Evolutionary conservation across 2,888 invertebrate genomes (phyloP).

Genomic region (Drosophila cyrtoloma): DNA sequence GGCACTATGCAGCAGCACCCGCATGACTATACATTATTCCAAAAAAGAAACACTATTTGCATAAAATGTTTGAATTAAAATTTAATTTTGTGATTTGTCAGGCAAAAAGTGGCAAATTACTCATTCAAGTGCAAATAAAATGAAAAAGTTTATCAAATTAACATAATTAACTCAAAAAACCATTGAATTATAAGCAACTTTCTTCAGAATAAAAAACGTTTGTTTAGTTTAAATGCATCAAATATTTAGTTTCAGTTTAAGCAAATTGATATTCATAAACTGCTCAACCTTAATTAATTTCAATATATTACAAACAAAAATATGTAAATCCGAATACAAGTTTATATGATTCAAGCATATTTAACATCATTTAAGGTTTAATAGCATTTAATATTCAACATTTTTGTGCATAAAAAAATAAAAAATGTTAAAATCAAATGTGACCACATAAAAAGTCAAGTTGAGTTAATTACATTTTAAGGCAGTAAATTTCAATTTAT

Average conservation of each 20-base stretch:
- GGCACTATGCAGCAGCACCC: slow-evolving; percentile 9
- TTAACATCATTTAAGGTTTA: background rate
- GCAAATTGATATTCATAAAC: background rate
- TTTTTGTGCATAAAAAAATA: background rate
- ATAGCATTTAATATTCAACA: background rate
- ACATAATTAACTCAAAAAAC: background rate
- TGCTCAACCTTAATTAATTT: background rate
- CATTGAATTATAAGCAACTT: background rate
- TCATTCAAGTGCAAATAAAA: background rate
- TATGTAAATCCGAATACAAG: background rate
- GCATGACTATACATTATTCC: slow-evolving; percentile 5
- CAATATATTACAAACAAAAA: background rate
- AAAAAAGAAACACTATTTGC: slow-evolving; percentile 13
- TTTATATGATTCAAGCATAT: background rate
- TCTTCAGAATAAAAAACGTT: background rate
- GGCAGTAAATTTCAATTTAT: slow-evolving; percentile 45
- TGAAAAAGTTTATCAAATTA: background rate
- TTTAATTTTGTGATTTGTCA: slow-evolving; percentile 23
- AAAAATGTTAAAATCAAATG: slow-evolving; percentile 10
- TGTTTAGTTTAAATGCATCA: background rate
- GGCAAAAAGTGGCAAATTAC: slow-evolving; percentile 6
- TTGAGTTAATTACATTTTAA: slow-evolving; percentile 16
- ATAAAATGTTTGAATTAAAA: slow-evolving; percentile 28
- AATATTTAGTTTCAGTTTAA: background rate
- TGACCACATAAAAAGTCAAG: slow-evolving; percentile 22